Evolutionary conservation across 2,797 vertebrate genomes (phyloP), one percentile per base, ranked within the genome.

Genomic region (Psittacula echo): DNA sequence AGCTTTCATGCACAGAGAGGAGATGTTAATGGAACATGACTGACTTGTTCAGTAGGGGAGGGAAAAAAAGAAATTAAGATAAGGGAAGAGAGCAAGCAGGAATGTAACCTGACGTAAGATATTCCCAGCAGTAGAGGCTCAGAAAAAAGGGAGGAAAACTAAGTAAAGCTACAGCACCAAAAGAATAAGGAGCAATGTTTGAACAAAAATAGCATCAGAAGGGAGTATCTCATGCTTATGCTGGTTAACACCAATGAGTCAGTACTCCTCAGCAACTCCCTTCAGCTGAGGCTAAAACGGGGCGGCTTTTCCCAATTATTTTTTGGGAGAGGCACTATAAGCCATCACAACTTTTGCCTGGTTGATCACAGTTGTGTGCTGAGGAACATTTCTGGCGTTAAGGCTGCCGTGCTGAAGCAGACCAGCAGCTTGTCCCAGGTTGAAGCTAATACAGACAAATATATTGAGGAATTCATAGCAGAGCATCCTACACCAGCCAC

Each of bases 1-100:
- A 54, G 73, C 41, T 42, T 13, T 12, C 32, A 5, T 42, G 80
- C 67, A 34, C 74, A 16, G 53, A 4, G n/a, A 90, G 72, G 62
- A 94, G 92, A 95, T 30, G 78, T 12, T 94, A 80, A 96, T 95
- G 90, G 84, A 92, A 96, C 84, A 77, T 7, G 94, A 95, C 90
- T 61, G 90, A 89, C 72, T 82, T 68, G 89, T 45, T 92, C 2
- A 87, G 87, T 0, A 85, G 72, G 72, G 77, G 65, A 78, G 65
- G 7, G 7, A 76, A 54, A 44, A 44, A 17, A 3, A 44, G 37
- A 24, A 77, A 67, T 18, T 16, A 39, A 64, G 71, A 32, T 11
- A 37, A 42, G 51, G 65, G 30, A 91, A 62, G 78, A 65, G 50
- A 85, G 67, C 42, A 62, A 64, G 81, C 39, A 64, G 81, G 47